Conservation (phyloP, 2,113 vertebrate species). For the Macaca mulatta region DNA sequence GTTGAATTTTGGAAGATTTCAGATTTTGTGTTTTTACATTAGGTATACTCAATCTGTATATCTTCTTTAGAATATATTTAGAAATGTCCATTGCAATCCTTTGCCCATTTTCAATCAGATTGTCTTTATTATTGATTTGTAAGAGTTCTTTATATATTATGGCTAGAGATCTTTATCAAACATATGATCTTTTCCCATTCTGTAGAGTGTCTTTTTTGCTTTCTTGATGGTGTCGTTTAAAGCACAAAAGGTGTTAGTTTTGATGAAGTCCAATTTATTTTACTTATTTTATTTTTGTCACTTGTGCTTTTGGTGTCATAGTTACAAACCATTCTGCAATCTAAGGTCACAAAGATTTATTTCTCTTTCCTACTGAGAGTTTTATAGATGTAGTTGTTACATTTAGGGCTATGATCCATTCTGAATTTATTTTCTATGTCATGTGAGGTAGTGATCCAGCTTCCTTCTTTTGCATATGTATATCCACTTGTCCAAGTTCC, state of each 20-base stretch:
- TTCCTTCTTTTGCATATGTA: not conserved
- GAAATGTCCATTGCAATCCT: not conserved
- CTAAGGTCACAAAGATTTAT: not conserved
- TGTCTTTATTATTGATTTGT: not conserved
- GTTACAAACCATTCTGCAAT: not conserved
- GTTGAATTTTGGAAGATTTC: not conserved
- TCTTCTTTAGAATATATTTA: not conserved
- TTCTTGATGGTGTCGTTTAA: not conserved
- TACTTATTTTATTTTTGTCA: not conserved
- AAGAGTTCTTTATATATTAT: not conserved
- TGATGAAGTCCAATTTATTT: not conserved
- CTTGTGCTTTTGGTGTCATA: not conserved
- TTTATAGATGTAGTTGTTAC: not conserved
- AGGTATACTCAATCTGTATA: not conserved
- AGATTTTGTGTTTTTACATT: not conserved
- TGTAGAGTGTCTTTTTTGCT: not conserved
- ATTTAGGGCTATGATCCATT: not conserved
- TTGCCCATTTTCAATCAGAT: not conserved
- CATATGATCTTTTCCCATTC: not conserved
- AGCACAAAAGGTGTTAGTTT: not conserved
- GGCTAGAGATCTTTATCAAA: not conserved
- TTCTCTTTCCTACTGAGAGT: not conserved
- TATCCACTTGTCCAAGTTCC: not conserved
- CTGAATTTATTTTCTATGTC: not conserved
- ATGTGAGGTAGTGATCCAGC: not conserved